Percentiles rank a stretch among this genome's conserved stretches.
phyloP scores from a whole-genome alignment of 2,113 vertebrate species.

The Jacana jacana region DNA sequence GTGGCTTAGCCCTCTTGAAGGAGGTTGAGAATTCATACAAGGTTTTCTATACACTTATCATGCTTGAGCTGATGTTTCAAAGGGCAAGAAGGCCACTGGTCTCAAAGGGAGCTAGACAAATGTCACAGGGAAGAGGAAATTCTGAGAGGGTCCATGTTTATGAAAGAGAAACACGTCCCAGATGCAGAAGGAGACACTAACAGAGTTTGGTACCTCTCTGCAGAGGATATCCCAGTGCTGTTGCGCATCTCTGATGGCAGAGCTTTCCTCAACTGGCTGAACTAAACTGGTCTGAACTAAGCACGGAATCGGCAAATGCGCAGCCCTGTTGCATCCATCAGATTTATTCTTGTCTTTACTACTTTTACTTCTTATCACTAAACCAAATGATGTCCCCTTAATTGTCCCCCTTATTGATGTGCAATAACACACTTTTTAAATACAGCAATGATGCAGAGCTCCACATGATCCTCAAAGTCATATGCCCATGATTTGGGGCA shows the following conservation, averaged over 20 bases:
- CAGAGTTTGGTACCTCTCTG: accelerated
- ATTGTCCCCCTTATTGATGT: background rate
- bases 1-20: background rate
- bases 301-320: background rate
- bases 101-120: background rate
- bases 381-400: background rate
- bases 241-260: background rate
- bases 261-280: background rate
- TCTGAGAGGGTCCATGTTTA: background rate
- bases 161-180: background rate
- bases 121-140: background rate
- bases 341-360: background rate
- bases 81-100: background rate
- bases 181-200: background rate
- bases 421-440: background rate
- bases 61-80: background rate
- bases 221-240: background rate
- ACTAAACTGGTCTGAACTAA: background rate
- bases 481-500: background rate
- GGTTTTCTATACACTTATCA: background rate
- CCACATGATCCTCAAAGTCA: background rate
- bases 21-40: background rate
- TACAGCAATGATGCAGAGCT: background rate
- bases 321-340: background rate
- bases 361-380: background rate